A percentile compares a stretch with the other conserved stretches of the same genome.
Evolutionary conservation across 2,797 vertebrate species (phyloP).

Genomic region (Acrocephalus scirpaceus): DNA sequence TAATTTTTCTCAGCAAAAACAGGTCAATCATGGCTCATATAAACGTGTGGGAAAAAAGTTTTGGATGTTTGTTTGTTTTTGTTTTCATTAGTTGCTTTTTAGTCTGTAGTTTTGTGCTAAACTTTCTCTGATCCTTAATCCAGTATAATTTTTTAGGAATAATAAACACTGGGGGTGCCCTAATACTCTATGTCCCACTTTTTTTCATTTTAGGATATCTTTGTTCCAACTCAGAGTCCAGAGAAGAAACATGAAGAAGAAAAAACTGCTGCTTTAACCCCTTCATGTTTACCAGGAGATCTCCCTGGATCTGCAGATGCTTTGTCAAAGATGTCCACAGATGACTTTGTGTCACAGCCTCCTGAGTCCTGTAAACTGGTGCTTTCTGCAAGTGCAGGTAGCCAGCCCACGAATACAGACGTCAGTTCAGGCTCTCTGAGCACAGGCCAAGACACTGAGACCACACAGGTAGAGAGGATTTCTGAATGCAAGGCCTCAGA

Average conservation of each 20-base stretch:
- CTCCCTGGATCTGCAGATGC: slow-evolving; percentile 38
- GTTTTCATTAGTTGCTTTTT: background rate
- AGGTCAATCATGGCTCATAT: background rate
- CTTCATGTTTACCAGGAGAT: slow-evolving; percentile 47
- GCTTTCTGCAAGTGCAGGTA: slow-evolving; percentile 80
- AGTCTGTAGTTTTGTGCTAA: background rate
- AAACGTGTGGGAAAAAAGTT: background rate
- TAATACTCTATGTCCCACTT: background rate
- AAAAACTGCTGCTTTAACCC: slow-evolving; percentile 47
- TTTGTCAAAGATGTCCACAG: slow-evolving; percentile 36
- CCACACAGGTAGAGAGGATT: slow-evolving; percentile 80
- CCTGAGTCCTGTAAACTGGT: slow-evolving; percentile 77
- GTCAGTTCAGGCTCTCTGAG: slow-evolving; percentile 34
- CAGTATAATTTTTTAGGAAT: background rate
- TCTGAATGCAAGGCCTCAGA: slow-evolving; percentile 5
- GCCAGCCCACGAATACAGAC: slow-evolving; percentile 54
- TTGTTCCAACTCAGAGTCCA: slow-evolving; percentile 88
- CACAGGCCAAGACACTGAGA: slow-evolving; percentile 79
- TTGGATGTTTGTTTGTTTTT: background rate
- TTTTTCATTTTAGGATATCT: slow-evolving; percentile 84
- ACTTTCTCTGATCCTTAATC: background rate
- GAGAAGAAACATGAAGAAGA: slow-evolving; percentile 64
- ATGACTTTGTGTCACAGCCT: slow-evolving; percentile 56
- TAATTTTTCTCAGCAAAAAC: background rate
- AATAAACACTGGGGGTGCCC: background rate